Base-by-base conservation (phyloP, 1,140 invertebrate species). In the Capitella teleta region DNA sequence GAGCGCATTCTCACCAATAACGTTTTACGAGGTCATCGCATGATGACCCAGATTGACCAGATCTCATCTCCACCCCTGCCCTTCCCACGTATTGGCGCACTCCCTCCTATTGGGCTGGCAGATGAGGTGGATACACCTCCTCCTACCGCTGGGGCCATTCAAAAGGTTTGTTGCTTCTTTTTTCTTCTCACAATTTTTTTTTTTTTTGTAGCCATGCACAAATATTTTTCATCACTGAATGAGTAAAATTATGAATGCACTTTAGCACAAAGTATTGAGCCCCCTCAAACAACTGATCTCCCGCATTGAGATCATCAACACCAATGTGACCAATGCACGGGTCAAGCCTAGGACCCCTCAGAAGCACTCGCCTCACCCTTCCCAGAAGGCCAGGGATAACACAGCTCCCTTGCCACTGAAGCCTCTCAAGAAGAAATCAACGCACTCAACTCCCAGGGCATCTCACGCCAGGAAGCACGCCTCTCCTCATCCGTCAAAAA, bases 21-120 rank as follows among this genome's bases (percentile, higher is more conserved):
- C 8, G 42, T 23, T 25, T 18, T 44, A n/a, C 21, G 42, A 24
- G 42, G 42, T 25, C 21, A 28, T 23, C 2, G 42, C 18, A 10
- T 44, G 25, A 23, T 26, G 14, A 44, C 42, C 6, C 18, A 26
- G 21, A 44, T 26, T n/a, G 42, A 44, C 16, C 42, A 44, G 42
- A 44, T 25, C 28, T 24, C 42, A 21, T 28, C 42, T 25, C 42
- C 42, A 10, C 21, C 25, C 5, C 21, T 26, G 6, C 42, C 24
- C 23, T 44, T 44, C 28, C 16, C 19, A 18, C 42, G 42, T n/a
- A 44, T 26, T 25, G 25, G 42, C 8, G 28, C 42, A 25, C 16
- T 44, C 16, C 42, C 42, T 12, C 42, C 42, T 0, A 21, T 44
- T 2, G 42, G 30, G 8, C n/a, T 32, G 8, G 30, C 8, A 8